Conservation (phyloP, 2,888 invertebrate genomes). For the Eristalis intricaria region DNA sequence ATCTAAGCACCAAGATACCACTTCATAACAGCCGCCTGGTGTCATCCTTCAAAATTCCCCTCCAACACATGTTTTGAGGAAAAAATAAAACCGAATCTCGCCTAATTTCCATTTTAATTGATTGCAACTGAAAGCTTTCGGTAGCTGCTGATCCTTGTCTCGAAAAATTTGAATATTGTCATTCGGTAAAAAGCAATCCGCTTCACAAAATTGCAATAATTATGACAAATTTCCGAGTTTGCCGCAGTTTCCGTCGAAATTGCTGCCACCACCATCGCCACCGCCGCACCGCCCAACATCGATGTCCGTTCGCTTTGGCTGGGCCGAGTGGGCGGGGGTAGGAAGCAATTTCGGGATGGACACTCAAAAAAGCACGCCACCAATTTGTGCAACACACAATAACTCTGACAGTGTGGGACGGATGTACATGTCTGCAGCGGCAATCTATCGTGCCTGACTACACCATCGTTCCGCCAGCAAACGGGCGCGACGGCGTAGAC, state of each 20-base stretch:
- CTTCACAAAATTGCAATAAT: slow-evolving; percentile 58
- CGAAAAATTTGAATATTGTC: slow-evolving; percentile 28
- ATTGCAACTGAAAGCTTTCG: slow-evolving; percentile 56
- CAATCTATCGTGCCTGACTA: slow-evolving; percentile 35
- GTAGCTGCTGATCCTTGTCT: slow-evolving; percentile 44
- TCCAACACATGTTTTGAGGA: not conserved
- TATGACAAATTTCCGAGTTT: slow-evolving; percentile 62
- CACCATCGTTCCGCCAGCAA: not conserved
- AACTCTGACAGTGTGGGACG: slow-evolving; percentile 40
- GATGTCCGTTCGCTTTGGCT: not conserved
- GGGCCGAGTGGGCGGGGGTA: no score
- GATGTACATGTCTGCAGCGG: slow-evolving; percentile 55
- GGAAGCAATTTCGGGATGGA: slow-evolving; percentile 33
- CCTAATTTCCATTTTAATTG: slow-evolving; percentile 54
- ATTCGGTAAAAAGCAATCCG: slow-evolving; percentile 21
- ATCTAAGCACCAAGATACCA: not conserved
- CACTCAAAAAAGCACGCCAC: slow-evolving; percentile 23
- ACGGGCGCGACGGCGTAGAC: no score
- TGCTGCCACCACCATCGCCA: not conserved
- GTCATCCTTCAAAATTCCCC: not conserved
- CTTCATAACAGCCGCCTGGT: not conserved
- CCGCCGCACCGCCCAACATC: not conserved
- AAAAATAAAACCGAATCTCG: not conserved
- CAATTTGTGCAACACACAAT: slow-evolving; percentile 52
- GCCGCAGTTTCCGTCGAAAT: slow-evolving; percentile 33